Evolutionary conservation across 2,797 vertebrate genomes (phyloP).

Genomic region (Myiothlypis coronata): DNA sequence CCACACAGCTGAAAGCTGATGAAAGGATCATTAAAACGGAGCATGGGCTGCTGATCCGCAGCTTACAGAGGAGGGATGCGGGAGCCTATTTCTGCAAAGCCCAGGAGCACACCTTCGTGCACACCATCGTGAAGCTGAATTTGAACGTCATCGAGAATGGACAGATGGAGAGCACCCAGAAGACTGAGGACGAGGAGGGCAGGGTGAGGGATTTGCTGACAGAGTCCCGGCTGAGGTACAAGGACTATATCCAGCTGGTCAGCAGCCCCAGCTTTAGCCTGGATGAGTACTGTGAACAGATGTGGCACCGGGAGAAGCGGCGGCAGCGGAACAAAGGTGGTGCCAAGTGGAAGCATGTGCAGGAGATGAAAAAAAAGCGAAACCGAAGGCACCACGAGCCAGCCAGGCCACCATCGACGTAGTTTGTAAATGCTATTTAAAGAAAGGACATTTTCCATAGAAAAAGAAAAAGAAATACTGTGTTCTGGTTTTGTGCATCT

Average conservation of each 20-base stretch:
- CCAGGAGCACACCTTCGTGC: slow-evolving; percentile 90
- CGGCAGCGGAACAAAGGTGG: slow-evolving; percentile 78
- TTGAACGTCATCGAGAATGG: slow-evolving; percentile 86
- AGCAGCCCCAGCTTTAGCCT: slow-evolving; percentile 86
- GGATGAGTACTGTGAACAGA: slow-evolving; percentile 94
- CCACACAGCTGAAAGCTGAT: slow-evolving; percentile 83
- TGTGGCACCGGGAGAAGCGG: slow-evolving; percentile 90
- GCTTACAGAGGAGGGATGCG: slow-evolving; percentile 82
- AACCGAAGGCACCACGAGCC: slow-evolving; percentile 86
- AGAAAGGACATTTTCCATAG: slow-evolving; percentile 38
- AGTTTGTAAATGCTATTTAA: slow-evolving; percentile 68
- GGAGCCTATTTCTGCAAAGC: slow-evolving; percentile 89
- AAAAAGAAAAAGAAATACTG: slow-evolving; percentile 1
- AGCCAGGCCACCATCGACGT: slow-evolving; percentile 54
- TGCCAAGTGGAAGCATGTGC: slow-evolving; percentile 95
- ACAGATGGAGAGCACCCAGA: slow-evolving; percentile 83
- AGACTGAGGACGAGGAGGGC: slow-evolving; percentile 74
- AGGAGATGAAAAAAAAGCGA: slow-evolving; percentile 92
- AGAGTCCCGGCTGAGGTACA: slow-evolving; percentile 87
- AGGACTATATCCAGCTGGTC: slow-evolving; percentile 92
- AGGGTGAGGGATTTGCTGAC: slow-evolving; percentile 76
- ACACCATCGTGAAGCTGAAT: slow-evolving; percentile 83
- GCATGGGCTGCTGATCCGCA: slow-evolving; percentile 89
- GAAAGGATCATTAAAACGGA: slow-evolving; percentile 89
- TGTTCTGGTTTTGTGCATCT: slow-evolving; percentile 62